Evolutionary conservation across 2,797 vertebrate genomes (phyloP).

Genomic region (Xenentodon cancila): DNA sequence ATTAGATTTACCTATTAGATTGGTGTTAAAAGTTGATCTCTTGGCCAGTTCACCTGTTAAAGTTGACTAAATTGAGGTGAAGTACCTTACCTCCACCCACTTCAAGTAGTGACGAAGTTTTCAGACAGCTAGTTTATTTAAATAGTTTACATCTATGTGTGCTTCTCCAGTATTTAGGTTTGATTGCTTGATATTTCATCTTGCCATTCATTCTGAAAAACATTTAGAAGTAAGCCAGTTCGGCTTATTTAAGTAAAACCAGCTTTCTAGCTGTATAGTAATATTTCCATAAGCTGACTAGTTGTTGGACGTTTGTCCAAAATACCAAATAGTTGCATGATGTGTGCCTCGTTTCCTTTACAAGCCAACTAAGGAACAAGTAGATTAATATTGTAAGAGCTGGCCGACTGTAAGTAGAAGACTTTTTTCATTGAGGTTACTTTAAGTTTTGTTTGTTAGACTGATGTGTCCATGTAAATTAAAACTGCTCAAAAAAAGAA

Average conservation of each 20-base stretch:
- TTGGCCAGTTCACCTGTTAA: slow-evolving; percentile 23
- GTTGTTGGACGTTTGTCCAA: slow-evolving; percentile 60
- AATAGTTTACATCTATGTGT: slow-evolving; percentile 20
- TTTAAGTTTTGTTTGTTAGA: slow-evolving; percentile 29
- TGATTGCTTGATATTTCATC: neutral
- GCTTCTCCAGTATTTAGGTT: slow-evolving; percentile 22
- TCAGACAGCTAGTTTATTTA: slow-evolving; percentile 13
- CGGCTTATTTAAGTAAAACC: slow-evolving; percentile 15
- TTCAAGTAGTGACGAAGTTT: slow-evolving; percentile 8
- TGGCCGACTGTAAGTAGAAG: slow-evolving; percentile 14
- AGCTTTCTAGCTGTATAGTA: slow-evolving; percentile 16
- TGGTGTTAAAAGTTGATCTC: slow-evolving; percentile 33
- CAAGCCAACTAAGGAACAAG: slow-evolving; percentile 16
- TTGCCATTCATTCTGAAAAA: slow-evolving; percentile 5
- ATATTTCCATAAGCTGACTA: slow-evolving; percentile 51
- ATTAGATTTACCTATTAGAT: slow-evolving; percentile 17
- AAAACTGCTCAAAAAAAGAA: slow-evolving; percentile 11
- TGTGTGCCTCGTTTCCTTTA: slow-evolving; percentile 18
- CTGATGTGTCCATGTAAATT: neutral
- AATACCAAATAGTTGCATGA: slow-evolving; percentile 54
- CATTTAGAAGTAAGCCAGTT: slow-evolving; percentile 9
- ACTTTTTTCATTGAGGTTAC: slow-evolving; percentile 20
- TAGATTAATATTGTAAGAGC: slow-evolving; percentile 17
- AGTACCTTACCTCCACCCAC: slow-evolving; percentile 22
- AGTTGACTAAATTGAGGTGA: slow-evolving; percentile 28